Conservation (phyloP, 2,888 invertebrate species). For the Synanthedon myopaeformis region DNA sequence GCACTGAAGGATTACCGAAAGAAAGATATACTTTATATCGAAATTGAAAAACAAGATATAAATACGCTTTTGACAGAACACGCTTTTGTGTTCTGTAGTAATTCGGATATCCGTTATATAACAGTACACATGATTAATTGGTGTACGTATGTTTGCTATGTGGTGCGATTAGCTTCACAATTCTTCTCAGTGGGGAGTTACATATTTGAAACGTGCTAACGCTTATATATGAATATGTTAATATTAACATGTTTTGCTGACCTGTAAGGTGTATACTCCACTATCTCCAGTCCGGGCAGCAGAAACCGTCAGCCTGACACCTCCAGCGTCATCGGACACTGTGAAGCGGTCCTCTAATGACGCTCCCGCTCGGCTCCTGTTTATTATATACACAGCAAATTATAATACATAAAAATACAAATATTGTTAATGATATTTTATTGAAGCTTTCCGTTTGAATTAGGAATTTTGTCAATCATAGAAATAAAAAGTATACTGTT, state of each 20-base stretch:
- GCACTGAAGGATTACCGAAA: no score
- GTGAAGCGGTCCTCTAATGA: slow-evolving; percentile 78
- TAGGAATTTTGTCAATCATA: no score
- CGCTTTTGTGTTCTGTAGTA: no score
- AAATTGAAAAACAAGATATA: no score
- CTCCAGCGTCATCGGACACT: slow-evolving; percentile 70
- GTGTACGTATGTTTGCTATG: not conserved
- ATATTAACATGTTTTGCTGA: slow-evolving; percentile 31
- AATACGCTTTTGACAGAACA: no score
- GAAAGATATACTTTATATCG: no score
- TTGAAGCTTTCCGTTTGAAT: no score
- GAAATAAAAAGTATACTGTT: no score
- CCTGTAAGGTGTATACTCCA: slow-evolving; percentile 80
- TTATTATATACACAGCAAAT: not conserved
- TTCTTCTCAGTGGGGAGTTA: slow-evolving; percentile 16
- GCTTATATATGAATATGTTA: not conserved
- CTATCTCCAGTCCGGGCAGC: slow-evolving; percentile 78
- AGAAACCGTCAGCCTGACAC: slow-evolving; percentile 81
- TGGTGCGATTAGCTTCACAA: not conserved
- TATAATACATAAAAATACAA: not conserved
- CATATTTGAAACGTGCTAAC: no score
- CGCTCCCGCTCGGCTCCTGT: slow-evolving; percentile 66
- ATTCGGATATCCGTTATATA: no score
- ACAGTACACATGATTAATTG: no score
- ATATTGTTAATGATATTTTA: no score